These are phyloP conservation scores for Passer montanus DNA, from an alignment of 2,113 vertebrate genomes.

Conservation along the genomic window DNA sequence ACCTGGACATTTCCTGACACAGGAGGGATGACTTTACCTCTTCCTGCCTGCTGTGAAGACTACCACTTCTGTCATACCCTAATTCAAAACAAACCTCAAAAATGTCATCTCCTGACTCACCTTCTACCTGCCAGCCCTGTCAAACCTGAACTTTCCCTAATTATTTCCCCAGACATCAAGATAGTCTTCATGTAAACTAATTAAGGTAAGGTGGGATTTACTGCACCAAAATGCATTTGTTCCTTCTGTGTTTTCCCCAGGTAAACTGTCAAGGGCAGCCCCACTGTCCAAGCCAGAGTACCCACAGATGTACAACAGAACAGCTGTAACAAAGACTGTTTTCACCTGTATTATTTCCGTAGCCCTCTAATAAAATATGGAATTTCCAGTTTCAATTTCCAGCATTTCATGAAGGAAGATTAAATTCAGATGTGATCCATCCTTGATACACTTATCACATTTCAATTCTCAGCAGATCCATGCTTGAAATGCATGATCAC, in stretches of 20 bases:
- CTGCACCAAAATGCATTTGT: neutral
- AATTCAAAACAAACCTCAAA: slow-evolving; percentile 37
- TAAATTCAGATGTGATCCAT: neutral
- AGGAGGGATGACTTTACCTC: neutral
- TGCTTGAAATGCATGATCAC: neutral
- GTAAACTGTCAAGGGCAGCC: neutral
- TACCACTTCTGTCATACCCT: neutral
- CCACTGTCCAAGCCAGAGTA: neutral
- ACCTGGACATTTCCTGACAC: slow-evolving; percentile 31
- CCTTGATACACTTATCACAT: neutral
- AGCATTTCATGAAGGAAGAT: neutral
- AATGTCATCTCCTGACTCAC: slow-evolving; percentile 2
- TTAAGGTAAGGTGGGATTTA: neutral
- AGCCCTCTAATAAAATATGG: neutral
- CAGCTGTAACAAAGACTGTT: neutral
- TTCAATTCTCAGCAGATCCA: slow-evolving; percentile 7
- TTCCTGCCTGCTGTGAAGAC: neutral
- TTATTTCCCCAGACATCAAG: neutral
- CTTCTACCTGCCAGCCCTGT: neutral
- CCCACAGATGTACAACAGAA: neutral
- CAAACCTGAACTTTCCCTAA: neutral
- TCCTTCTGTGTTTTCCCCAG: neutral
- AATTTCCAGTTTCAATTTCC: neutral
- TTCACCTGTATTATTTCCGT: neutral
- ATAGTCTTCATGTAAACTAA: neutral